These are phyloP conservation scores for Protobothrops mucrosquamatus DNA, from an alignment of 2,113 vertebrate genomes.

Conservation along the genomic window DNA sequence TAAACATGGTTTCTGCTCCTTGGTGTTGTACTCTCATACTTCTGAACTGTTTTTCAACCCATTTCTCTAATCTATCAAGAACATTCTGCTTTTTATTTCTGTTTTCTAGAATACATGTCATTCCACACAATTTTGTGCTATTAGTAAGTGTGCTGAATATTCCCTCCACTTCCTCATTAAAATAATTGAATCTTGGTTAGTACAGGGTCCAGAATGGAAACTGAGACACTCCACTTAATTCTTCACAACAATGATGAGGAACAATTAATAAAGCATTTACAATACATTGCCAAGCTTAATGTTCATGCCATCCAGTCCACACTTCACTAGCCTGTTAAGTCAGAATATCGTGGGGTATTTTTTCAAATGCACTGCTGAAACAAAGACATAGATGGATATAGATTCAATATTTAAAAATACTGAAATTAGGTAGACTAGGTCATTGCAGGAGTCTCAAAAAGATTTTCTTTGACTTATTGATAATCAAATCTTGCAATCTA, in stretches of 20 bases:
- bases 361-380: neutral
- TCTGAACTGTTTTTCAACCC: neutral
- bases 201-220: neutral
- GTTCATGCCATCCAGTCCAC: neutral
- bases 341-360: neutral
- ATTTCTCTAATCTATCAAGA: neutral
- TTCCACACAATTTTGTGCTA: neutral
- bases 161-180: neutral
- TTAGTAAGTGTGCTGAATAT: neutral
- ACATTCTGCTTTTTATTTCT: neutral
- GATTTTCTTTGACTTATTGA: neutral
- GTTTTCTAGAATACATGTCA: neutral
- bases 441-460: neutral
- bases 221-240: neutral
- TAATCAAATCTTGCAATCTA: neutral
- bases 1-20: neutral
- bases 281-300: too few relatives aligned
- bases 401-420: neutral
- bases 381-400: neutral
- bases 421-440: neutral
- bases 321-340: neutral
- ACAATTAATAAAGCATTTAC: neutral
- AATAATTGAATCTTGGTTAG: neutral
- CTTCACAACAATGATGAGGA: too few relatives aligned
- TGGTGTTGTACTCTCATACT: neutral